Evolutionary conservation across 2,888 invertebrate genomes (phyloP).

Genomic region (Callinectes sapidus): DNA sequence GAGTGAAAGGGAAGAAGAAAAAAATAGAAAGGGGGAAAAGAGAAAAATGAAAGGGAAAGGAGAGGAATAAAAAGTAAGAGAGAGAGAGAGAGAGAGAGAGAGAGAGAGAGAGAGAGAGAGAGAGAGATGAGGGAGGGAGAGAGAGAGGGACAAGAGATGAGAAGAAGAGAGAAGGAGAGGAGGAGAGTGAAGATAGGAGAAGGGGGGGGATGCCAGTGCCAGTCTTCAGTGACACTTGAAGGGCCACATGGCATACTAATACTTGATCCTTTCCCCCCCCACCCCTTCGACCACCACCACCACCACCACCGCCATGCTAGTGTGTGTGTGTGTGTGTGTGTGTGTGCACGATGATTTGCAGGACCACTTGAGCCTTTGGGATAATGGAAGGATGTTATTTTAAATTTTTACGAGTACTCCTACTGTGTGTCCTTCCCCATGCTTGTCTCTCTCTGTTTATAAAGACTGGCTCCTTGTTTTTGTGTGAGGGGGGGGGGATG

Average conservation of each 20-base stretch:
- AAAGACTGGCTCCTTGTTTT: not conserved
- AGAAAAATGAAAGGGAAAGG: not conserved
- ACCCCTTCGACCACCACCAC: not conserved
- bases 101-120: not conserved
- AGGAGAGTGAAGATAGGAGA: not conserved
- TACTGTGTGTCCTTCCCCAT: not conserved
- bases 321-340: conserved; percentile 39
- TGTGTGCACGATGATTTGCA: not conserved
- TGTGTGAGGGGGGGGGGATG: too few relatives aligned
- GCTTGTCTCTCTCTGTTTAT: not conserved
- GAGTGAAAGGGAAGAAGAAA: not conserved
- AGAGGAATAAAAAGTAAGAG: not conserved
- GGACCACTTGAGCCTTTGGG: not conserved
- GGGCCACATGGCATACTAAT: conserved; percentile 6
- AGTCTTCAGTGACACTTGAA: not conserved
- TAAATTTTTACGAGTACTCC: not conserved
- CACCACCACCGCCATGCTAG: not conserved
- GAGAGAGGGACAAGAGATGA: not conserved
- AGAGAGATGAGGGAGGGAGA: not conserved
- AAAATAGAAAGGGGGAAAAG: not conserved
- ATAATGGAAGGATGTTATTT: conserved; percentile 18
- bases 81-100: not conserved
- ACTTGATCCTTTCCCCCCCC: not conserved
- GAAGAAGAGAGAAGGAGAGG: not conserved
- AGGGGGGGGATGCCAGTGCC: not conserved